Evolutionary conservation across 1,140 invertebrate genomes (phyloP), one percentile per base, ranked within the genome.

Genomic region (Drosophila sechellia): DNA sequence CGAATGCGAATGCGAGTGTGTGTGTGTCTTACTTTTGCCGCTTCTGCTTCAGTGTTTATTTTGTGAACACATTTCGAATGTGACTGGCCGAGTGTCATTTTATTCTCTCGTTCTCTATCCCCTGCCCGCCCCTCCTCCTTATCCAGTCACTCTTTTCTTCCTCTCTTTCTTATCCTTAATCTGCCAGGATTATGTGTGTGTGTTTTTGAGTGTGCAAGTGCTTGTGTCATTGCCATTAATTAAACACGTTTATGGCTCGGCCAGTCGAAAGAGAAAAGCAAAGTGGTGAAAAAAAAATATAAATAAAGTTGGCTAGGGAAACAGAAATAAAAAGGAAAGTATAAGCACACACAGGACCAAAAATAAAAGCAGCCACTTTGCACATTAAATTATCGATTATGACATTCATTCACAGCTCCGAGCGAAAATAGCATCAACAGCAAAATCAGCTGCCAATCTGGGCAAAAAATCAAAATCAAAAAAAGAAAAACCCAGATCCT

Each of bases 311-410:
- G 49, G 13, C 50, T 43, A 8, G 4, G 48, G 39, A 17, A 27
- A 64, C 40, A 59, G 58, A 22, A 49, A 43, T n/a, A 25, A 46
- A 45, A 43, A 66, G n/a, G 35, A 15, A 35, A 45, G n/a, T 13
- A 34, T 20, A 43, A 34, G 45, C 11, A 31, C 49, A 48, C 34
- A 35, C 43, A 27, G 17, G 8, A 42, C 42, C 27, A 11, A 64
- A 42, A 49, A 60, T 61, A 66, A 50, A 49, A 45, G 35, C 52
- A 46, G 60, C 72, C 83, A 89, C 74, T 87, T 87, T 89, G 64
- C 86, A 87, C 79, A 89, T 89, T 89, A 84, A 84, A 84, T 89
- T 89, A 89, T 89, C 84, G 84, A 89, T 89, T 89, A 89, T 90
- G 73, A 80, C 79, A 89, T 89, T 89, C 80, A 89, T 89, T 89